A percentile compares a stretch with the other conserved stretches of the same genome.
Evolutionary conservation across 1,140 invertebrate genomes (phyloP).

Genomic region (Portunus trituberculatus): DNA sequence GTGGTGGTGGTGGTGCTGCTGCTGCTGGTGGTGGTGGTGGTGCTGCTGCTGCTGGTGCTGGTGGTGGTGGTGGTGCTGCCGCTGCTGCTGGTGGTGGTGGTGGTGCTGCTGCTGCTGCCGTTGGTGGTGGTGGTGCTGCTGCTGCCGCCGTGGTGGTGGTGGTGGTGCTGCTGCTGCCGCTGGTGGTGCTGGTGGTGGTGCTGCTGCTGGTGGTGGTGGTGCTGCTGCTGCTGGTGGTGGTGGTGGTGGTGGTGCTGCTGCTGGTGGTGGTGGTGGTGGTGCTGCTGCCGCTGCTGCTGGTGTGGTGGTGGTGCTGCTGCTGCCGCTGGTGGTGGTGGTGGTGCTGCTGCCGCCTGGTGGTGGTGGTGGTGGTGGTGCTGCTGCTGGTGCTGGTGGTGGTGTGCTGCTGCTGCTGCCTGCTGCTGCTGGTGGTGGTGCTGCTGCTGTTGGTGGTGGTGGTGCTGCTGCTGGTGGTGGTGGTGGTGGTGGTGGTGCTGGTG

Average conservation of each 20-base stretch:
- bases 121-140: background rate
- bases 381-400: too few species aligned
- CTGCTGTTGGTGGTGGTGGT: too few species aligned
- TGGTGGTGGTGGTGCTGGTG: too few species aligned
- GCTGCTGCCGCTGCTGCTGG: conserved; percentile 4
- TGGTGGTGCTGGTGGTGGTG: background rate
- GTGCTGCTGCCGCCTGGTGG: too few species aligned
- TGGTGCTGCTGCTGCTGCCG: conserved; percentile 1
- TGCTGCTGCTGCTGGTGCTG: background rate
- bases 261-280: background rate
- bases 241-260: background rate
- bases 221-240: background rate
- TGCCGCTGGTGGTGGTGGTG: too few species aligned
- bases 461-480: too few species aligned
- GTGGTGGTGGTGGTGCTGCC: background rate
- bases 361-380: too few species aligned
- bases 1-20: background rate
- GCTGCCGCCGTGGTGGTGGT: conserved; percentile 2
- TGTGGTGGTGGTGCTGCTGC: conserved; percentile 5
- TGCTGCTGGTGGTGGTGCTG: too few species aligned
- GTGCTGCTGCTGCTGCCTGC: too few species aligned
- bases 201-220: background rate
- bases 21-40: background rate
- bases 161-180: background rate
- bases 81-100: background rate